Evolutionary conservation across 2,888 invertebrate species (phyloP), one percentile per base, ranked within the genome.

Genomic region (Patella ulyssiponensis): DNA sequence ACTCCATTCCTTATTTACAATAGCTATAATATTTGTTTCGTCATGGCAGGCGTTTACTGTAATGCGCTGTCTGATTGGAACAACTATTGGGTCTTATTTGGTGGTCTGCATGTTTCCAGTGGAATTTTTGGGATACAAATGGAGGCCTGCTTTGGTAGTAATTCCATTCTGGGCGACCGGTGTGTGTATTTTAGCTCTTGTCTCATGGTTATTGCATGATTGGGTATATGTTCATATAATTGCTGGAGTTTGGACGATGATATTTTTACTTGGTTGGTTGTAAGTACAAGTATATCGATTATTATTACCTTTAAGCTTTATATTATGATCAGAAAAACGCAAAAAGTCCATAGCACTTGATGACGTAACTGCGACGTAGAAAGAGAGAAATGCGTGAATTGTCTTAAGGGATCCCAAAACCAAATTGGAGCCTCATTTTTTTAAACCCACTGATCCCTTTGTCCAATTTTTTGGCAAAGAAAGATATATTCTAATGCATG

Each of bases 11-110:
- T 44, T 80, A 17, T 70, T 78, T 23, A 83, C 83, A 69, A 44
- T 81, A 3, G 54, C 80, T 5, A 79, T 84, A 0, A 81, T 77
- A 15, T 84, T 86, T 72, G 83, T 85, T 5, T 76, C 76, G 3
- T 79, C 80, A 69, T 86, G 86, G 86, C 77, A 82, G 73, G 85
- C 86, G 84, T 86, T 86, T 73, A 80, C 86, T 1, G 81, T 69
- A 4, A 64, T 86, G 74, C 64, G 85, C 15, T 85, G 81, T 58
- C 51, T 84, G 17, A 83, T 84, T 33, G 86, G 86, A 3, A 71
- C 85, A 15, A 77, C 74, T 11, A 70, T 78, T 2, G 75, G 75
- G 7, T 70, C 70, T 14, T 74, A 74, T 15, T 58, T 81, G n/a
- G 78, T 79, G 17, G 77, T 77, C 20, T 76, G 76, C 54, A 79